Base-by-base conservation (phyloP, 2,888 invertebrate genomes). In the Eudasyphora cyanicolor region DNA sequence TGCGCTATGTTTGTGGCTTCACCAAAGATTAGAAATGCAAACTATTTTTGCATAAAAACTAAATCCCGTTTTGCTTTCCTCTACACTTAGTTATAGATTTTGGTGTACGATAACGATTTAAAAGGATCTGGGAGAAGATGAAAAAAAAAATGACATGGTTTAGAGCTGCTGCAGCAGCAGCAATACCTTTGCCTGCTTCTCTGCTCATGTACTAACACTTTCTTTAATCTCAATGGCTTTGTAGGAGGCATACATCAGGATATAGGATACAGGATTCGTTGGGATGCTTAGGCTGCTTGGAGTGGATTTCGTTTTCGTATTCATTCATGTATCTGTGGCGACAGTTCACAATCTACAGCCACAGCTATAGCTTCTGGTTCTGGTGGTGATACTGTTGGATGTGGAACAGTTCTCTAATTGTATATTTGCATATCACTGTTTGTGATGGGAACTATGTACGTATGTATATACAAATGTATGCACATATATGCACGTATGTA, bases 31-130 rank as follows among this genome's bases (percentile, higher is more conserved):
- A 62, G 35, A 62, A 78, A 79, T 76, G 45, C 73, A 82, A 83
- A 82, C 60, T 69, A 51, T 17, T 81, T 84, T 86, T 86, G 85
- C 82, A 86, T 86, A 83, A 85, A 85, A 85, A n/a, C n/a, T n/a
- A n/a, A n/a, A 82, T 80, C 75, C 60, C 67, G 57, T 78, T 71
- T 74, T 75, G 69, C 74, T 80, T 84, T 51, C 29, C 35, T 6
- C 57, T 57, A n/a, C 60, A 24, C 77, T 62, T 27, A 71, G 79
- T 80, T 77, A 79, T 79, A 79, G 79, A 76, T 82, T 79, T 60
- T 79, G 12, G 75, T 29, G 17, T 60, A 45, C 27, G 57, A 64
- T 38, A 64, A 71, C 75, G 78, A 76, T 78, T 67, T 57, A 1
- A 27, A 24, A 27, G 57, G 57, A 57, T 57, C 3, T n/a, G n/a